Conservation (phyloP, 2,797 vertebrate species). For the Linurgus olivaceus region DNA sequence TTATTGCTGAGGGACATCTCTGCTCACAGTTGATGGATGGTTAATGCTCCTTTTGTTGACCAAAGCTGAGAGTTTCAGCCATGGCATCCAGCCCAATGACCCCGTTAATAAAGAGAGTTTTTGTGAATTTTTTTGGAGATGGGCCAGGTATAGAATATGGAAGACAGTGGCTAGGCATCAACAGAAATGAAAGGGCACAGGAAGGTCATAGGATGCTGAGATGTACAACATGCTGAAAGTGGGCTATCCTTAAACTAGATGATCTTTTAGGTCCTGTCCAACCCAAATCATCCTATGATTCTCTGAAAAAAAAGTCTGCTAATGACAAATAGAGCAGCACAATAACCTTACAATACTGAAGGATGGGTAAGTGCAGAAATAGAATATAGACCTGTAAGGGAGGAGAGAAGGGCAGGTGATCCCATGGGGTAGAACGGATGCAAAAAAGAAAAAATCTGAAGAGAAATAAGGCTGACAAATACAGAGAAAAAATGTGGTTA, state of each 20-base stretch:
- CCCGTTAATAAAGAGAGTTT: neutral
- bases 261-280: neutral
- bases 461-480: neutral
- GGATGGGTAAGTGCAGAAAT: neutral
- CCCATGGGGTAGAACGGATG: neutral
- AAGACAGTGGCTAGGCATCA: neutral
- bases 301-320: neutral
- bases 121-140: neutral
- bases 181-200: neutral
- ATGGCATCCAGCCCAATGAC: fast-evolving
- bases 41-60: neutral
- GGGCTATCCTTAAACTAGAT: neutral
- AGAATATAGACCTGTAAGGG: neutral
- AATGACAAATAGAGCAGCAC: neutral
- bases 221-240: neutral
- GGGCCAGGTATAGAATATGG: neutral
- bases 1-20: neutral
- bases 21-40: neutral
- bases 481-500: neutral
- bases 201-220: neutral
- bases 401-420: neutral
- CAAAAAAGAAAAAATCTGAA: neutral
- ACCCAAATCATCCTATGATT: neutral
- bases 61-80: neutral
- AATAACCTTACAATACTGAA: neutral